Evolutionary conservation across 2,113 vertebrate species (phyloP), one percentile per base, ranked within the genome.

Genomic region (Rhinopomastus cyanomelas): DNA sequence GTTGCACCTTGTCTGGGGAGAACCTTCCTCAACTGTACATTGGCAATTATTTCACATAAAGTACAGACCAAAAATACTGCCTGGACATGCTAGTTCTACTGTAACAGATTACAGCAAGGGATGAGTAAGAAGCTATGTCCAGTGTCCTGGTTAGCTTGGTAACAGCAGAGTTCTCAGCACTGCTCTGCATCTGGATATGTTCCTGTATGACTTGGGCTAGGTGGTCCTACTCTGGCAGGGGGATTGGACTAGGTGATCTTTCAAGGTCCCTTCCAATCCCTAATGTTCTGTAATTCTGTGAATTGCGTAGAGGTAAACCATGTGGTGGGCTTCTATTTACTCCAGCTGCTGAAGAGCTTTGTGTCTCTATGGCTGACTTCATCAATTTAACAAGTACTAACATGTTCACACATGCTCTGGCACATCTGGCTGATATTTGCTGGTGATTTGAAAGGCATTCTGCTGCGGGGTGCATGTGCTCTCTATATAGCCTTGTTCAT

Each of bases 381-480:
- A 18, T 81, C 89, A 64, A 8, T 37, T 46, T n/a, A 46, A 27
- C 87, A 55, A n/a, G 27, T 11, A 23, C n/a, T 2, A 44, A 8
- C 2, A 1, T 6, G 25, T 74, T 87, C 36, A 30, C 34, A 4
- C 12, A 5, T 0, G 0, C 44, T 19, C 69, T 30, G 29, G 5
- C 10, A 5, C 19, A 2, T 55, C 32, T 29, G 18, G 2, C 53
- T 18, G 57, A 13, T n/a, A 0, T 2, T 73, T 29, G 9, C 37
- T 44, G n/a, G 16, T n/a, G 60, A 29, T 79, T 49, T 51, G 11
- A n/a, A 68, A 22, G n/a, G 3, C 6, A 0, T 19, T 69, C 4
- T 8, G 12, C 7, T n/a, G 77, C 27, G 76, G 78, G 36, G 36
- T 0, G 0, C 0, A 0, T 1, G 19, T 8, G 72, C 16, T 60